Evolutionary conservation across 1,140 invertebrate species (phyloP).

Genomic region (Atta colombica): DNA sequence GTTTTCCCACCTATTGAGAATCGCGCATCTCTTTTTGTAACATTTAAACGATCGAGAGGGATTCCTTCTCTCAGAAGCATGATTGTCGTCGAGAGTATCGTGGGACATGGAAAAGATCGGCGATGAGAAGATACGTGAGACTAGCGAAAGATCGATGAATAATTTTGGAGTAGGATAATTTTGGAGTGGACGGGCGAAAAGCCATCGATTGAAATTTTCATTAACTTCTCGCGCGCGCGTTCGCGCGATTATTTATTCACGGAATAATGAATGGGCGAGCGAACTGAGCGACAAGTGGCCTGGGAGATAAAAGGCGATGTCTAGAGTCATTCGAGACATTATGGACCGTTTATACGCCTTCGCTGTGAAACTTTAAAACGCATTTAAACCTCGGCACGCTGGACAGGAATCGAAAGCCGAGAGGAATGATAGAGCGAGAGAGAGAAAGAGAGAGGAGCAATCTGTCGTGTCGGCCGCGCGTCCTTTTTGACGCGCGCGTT

Average conservation of each 20-base stretch:
- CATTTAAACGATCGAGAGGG: slow-evolving; percentile 14
- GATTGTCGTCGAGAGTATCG: slow-evolving; percentile 37
- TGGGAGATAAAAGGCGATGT: slow-evolving; percentile 43
- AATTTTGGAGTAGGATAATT: slow-evolving; percentile 62
- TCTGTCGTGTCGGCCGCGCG: neutral
- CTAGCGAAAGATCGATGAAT: slow-evolving; percentile 69
- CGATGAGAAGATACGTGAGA: neutral
- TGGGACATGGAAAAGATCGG: neutral
- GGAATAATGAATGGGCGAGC: slow-evolving; percentile 68
- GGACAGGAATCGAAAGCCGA: slow-evolving; percentile 46
- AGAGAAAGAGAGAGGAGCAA: neutral
- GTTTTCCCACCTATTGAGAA: neutral
- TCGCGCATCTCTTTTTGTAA: slow-evolving; percentile 29
- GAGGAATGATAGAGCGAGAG: neutral
- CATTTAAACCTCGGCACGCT: slow-evolving; percentile 58
- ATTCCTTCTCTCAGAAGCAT: slow-evolving; percentile 23
- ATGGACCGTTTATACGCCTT: slow-evolving; percentile 47
- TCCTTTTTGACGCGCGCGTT: neutral
- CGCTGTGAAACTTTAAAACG: slow-evolving; percentile 57
- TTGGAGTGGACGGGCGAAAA: slow-evolving; percentile 74
- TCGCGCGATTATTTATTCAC: slow-evolving; percentile 82
- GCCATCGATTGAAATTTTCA: slow-evolving; percentile 84
- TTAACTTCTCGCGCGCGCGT: slow-evolving; percentile 73
- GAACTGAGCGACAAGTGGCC: slow-evolving; percentile 13
- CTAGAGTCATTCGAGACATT: slow-evolving; percentile 55